Conservation (phyloP, 2,888 invertebrate genomes). For the Toxonevra muliebris region DNA sequence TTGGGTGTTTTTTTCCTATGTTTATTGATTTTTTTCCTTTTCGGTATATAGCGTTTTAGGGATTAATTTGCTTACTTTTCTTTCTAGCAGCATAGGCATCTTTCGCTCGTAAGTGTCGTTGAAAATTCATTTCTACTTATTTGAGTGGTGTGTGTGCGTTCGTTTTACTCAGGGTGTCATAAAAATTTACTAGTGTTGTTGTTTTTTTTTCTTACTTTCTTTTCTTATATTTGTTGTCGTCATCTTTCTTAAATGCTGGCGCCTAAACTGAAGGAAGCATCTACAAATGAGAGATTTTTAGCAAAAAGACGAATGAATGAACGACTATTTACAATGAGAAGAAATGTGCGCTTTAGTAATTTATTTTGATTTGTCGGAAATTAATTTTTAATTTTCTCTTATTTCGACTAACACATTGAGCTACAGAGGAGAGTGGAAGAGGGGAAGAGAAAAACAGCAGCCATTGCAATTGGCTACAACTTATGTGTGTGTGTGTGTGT, state of each 20-base stretch:
- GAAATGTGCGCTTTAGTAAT: no score
- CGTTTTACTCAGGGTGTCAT: slow-evolving; percentile 8
- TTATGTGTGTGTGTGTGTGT: neutral
- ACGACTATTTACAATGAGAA: no score
- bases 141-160: neutral
- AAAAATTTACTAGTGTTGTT: slow-evolving; percentile 20
- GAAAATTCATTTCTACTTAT: neutral
- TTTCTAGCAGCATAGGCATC: neutral
- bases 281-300: no score
- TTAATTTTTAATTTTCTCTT: slow-evolving; percentile 26
- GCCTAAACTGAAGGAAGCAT: no score
- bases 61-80: neutral
- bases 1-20: neutral
- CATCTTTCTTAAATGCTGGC: no score
- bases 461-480: neutral
- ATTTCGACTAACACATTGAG: neutral
- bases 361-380: slow-evolving; percentile 26
- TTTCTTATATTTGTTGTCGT: no score
- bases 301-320: no score
- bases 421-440: neutral
- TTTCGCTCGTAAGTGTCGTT: slow-evolving; percentile 6
- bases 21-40: neutral
- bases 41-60: neutral
- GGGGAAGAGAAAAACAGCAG: neutral
- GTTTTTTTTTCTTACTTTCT: neutral